phyloP scores from a whole-genome alignment of 2,797 vertebrate species.

The Manis pentadactyla region DNA sequence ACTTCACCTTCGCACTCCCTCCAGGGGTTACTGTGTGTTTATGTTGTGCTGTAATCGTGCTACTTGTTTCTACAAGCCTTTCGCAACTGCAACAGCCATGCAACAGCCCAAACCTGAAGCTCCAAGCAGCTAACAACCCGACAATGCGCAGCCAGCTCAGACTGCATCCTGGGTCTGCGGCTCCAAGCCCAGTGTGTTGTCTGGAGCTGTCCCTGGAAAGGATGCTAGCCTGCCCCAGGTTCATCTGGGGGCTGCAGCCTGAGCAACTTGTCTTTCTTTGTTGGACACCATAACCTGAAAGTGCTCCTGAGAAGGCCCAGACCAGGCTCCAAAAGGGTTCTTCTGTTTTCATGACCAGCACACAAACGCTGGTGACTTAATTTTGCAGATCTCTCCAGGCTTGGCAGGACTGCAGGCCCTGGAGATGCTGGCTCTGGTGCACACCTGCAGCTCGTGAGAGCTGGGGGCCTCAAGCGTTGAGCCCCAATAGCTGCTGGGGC shows the following conservation, averaged over 20 bases:
- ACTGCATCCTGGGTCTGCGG: accelerated
- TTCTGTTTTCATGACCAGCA: neutral
- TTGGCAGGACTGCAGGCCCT: neutral
- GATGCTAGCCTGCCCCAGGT: neutral
- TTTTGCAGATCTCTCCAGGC: neutral
- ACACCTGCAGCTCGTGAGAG: neutral
- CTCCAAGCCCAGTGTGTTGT: neutral
- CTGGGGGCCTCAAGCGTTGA: neutral
- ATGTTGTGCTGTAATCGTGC: neutral
- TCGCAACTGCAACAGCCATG: too few relatives aligned
- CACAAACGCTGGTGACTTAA: neutral
- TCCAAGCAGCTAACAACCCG: neutral
- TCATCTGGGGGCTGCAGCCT: neutral
- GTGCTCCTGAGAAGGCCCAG: neutral
- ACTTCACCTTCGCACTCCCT: neutral
- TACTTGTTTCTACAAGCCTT: neutral
- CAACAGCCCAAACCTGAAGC: neutral
- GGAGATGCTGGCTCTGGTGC: neutral
- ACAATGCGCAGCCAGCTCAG: neutral
- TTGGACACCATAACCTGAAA: neutral
- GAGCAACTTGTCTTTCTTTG: neutral
- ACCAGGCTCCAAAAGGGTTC: neutral
- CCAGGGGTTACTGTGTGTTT: too few relatives aligned
- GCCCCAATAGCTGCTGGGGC: neutral
- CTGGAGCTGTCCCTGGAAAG: neutral